These are phyloP conservation scores for Octonoba sinensis DNA, from an alignment of 2,888 invertebrate genomes.

Conservation along the genomic window DNA sequence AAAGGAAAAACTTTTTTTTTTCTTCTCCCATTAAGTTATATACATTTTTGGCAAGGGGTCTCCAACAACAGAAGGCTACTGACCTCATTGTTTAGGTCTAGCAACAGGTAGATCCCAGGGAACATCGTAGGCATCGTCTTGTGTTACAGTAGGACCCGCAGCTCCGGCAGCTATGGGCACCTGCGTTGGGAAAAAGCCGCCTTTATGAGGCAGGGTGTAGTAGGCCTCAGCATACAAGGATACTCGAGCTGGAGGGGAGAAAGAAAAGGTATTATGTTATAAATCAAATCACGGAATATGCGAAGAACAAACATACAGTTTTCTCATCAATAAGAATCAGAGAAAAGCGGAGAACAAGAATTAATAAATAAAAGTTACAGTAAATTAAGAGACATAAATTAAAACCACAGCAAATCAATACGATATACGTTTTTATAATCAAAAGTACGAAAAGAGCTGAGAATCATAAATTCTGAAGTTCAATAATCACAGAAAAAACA, in stretches of 20 bases:
- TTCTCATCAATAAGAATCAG: neutral
- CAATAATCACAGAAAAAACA: too few relatives aligned
- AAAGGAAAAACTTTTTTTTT: too few relatives aligned
- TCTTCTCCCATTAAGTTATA: too few relatives aligned
- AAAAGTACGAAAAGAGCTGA: too few relatives aligned
- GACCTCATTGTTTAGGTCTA: conserved; percentile 17
- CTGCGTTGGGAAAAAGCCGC: conserved; percentile 23
- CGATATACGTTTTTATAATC: too few relatives aligned
- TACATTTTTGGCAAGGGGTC: too few relatives aligned
- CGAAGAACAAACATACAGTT: neutral
- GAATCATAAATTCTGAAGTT: too few relatives aligned
- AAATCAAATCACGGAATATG: neutral
- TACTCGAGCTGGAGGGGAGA: conserved; percentile 39
- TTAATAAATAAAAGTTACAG: too few relatives aligned
- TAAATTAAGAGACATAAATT: too few relatives aligned
- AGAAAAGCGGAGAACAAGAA: too few relatives aligned
- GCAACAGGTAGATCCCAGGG: conserved; percentile 58
- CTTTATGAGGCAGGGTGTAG: conserved; percentile 54
- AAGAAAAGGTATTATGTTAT: neutral
- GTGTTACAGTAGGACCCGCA: conserved; percentile 12
- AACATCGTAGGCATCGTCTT: conserved; percentile 58
- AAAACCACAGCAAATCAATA: too few relatives aligned
- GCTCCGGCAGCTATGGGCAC: neutral
- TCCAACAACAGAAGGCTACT: neutral
- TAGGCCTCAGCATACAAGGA: conserved; percentile 60